Conservation (phyloP, 2,888 invertebrate species). For the Busseola fusca region DNA sequence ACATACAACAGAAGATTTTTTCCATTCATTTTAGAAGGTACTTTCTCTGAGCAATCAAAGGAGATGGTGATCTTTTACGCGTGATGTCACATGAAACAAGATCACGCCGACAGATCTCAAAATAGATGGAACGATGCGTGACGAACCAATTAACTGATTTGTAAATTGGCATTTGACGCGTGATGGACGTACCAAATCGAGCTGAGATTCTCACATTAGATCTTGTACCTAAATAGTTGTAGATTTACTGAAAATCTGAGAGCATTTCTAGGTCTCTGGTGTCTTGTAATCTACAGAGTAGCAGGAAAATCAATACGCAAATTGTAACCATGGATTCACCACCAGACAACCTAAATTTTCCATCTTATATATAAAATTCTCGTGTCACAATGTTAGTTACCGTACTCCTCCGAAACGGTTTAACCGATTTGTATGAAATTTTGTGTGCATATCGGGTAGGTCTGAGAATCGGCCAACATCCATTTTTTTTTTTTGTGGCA, state of each 20-base stretch:
- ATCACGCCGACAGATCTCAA: slow-evolving; percentile 53
- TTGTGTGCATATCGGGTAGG: too few relatives aligned
- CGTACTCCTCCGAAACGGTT: too few relatives aligned
- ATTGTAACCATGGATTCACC: neutral
- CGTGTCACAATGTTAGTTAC: too few relatives aligned
- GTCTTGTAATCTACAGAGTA: neutral
- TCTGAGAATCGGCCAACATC: too few relatives aligned
- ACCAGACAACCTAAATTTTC: too few relatives aligned
- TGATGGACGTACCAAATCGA: slow-evolving; percentile 22
- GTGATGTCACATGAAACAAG: slow-evolving; percentile 44
- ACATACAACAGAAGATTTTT: neutral
- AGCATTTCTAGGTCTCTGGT: neutral
- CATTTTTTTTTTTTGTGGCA: too few relatives aligned
- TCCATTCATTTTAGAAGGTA: neutral
- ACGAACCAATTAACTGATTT: slow-evolving; percentile 42
- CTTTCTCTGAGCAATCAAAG: slow-evolving; percentile 46
- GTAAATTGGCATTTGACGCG: slow-evolving; percentile 38
- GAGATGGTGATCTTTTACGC: slow-evolving; percentile 45
- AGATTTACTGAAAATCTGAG: neutral
- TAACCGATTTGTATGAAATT: too few relatives aligned
- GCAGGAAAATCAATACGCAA: neutral
- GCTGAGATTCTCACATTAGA: slow-evolving; percentile 26
- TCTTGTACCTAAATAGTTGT: neutral
- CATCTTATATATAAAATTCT: too few relatives aligned
- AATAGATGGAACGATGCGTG: slow-evolving; percentile 46